Evolutionary conservation across 2,888 invertebrate genomes (phyloP), one percentile per base, ranked within the genome.

Genomic region (Habroteleia sp.): DNA sequence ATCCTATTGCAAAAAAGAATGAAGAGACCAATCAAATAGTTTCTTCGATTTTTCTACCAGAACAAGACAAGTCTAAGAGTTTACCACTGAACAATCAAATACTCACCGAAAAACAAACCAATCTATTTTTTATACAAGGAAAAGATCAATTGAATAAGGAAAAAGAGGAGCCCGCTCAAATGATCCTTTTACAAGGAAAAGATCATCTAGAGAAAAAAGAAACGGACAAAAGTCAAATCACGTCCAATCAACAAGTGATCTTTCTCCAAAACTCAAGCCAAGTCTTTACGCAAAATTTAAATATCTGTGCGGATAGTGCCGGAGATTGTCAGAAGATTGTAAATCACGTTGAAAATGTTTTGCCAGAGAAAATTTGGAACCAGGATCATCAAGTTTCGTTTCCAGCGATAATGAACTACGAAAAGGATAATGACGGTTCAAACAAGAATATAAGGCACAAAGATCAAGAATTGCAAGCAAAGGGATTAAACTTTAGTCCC

Each of bases 401-500:
- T 17, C 39, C 65, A 0, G 8, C 56, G 14, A 13, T 42, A 16
- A 52, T 52, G 35, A 52, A 33, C 17, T 48, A 48, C 17, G 2
- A 58, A 46, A 52, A 62, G 17, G 11, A 52, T 13, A 27, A 10
- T 6, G 13, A 44, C 1, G 7, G 0, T 10, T 39, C 33, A 6
- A n/a, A 2, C 2, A 20, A 2, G 20, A 20, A 20, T 20, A 5
- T 20, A 5, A 5, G 5, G 5, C 20, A 13, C 33, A 1, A 33
- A 13, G 6, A 33, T 1, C 33, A 33, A 33, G 1, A 4, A 4
- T 8, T 44, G 13, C 62, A 29, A 11, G 5, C 52, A 1, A 83
- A 82, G 31, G 77, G 78, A 0, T 74, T 80, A 10, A 62, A 63
- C 82, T 74, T 77, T 80, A 50, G 87, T 83, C 83, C 81, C 78